Evolutionary conservation across 2,113 vertebrate genomes (phyloP), one percentile per base, ranked within the genome.

Genomic region (Dasyprocta punctata): DNA sequence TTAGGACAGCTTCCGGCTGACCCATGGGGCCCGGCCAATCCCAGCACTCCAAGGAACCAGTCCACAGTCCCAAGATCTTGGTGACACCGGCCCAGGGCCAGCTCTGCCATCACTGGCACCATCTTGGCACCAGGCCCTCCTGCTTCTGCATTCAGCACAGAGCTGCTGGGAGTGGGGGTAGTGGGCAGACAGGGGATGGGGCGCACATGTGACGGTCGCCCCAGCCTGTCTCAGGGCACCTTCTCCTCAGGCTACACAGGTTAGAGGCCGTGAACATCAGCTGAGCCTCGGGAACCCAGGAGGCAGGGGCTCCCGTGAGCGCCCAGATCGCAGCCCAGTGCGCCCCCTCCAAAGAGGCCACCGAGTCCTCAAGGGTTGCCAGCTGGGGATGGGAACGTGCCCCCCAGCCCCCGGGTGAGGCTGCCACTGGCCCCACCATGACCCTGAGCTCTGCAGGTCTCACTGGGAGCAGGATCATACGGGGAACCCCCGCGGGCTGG

Each of bases 391-490:
- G 16, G 67, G 61, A 54, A 26, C 8, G 12, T 38, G 6, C 7
- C 14, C 7, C 14, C 54, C n/a, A n/a, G n/a, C 17, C 54, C 10
- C 0, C 0, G 6, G 24, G 41, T 65, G 24, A 78, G n/a, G 8
- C 0, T 56, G 54, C n/a, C n/a, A n/a, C n/a, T n/a, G n/a, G n/a
- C n/a, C 20, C 67, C 3, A 0, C 13, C 4, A 0, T 1, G 2
- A 17, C n/a, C 47, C 63, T 26, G 36, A 60, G 56, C 38, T 86
- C 41, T 77, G 73, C 24, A 36, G 38, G 36, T n/a, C 63, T 81
- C 63, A 67, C 1, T 5, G 36, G 38, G 13, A 49, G 73, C 58
- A n/a, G 47, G 36, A 67, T 47, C 69, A 13, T 77, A 26, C 4
- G 0, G 10, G n/a, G 44, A 13, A 61, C 78, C 7, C 47, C n/a